Evolutionary conservation across 1,140 invertebrate genomes (phyloP), one percentile per base, ranked within the genome.

Genomic region (Goniozus legneri): DNA sequence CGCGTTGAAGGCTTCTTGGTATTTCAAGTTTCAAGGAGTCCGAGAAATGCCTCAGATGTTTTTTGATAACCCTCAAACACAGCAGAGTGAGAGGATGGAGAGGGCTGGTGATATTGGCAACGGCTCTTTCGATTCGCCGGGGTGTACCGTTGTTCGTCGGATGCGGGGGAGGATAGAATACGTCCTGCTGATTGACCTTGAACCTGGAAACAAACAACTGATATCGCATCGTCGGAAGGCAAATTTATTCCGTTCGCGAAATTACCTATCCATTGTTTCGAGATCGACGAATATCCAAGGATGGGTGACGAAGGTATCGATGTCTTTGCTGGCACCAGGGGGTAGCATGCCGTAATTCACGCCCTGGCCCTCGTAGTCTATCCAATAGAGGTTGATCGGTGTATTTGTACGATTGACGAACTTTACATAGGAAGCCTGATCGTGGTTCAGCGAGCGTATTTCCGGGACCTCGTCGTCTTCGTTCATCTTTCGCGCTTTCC

Each of bases 221-320:
- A n/a, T n/a, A n/a, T n/a, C n/a, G n/a, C n/a, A n/a, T n/a, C n/a
- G n/a, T n/a, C n/a, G n/a, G n/a, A n/a, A n/a, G n/a, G n/a, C n/a
- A n/a, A n/a, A n/a, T n/a, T n/a, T n/a, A 2, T 4, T 36, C 16
- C 21, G 30, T 36, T 45, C 39, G n/a, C n/a, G n/a, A n/a, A n/a
- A n/a, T 56, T 56, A 73, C 67, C 71, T 79, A 45, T 86, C 84
- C 31, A 79, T 79, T 0, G 83, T 84, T 16, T 79, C 60, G 22
- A 75, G 58, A 61, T 88, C 83, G 21, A 81, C 62, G 54, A 86
- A 87, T 20, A 88, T 79, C 86, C 86, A 89, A 6, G 84, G 83
- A 75, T 89, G 87, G 2, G 79, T 80, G 14, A 79, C 83, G 66
- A 78, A 89, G 0, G 87, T 89, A 55, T 86, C 83, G 2, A 86